Percentiles rank a stretch among this genome's conserved stretches.
Conservation (phyloP, 2,888 invertebrate species). For the Lasiommata megera region DNA sequence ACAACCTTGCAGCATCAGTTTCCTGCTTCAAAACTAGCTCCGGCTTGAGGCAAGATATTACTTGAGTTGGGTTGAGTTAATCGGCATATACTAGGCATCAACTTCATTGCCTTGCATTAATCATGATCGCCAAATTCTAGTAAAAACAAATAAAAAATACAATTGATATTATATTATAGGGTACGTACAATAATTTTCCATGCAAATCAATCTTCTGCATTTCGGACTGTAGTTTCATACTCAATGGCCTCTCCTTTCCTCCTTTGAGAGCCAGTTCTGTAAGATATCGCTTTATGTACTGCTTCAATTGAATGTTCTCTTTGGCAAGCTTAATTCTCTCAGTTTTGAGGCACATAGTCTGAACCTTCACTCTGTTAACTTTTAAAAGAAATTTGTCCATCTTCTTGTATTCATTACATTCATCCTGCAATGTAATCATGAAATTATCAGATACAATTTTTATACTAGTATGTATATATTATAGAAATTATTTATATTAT, state of each 20-base stretch:
- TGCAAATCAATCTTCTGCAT: conserved; percentile 44
- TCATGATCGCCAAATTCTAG: no score
- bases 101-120: no score
- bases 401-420: conserved; percentile 78
- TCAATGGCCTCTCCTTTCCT: conserved; percentile 55
- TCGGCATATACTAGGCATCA: no score
- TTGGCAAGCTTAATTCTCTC: conserved; percentile 70
- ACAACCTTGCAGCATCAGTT: no score
- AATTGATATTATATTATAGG: no score
- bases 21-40: no score
- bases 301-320: conserved; percentile 84
- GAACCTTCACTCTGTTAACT: conserved; percentile 66
- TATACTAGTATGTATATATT: no score
- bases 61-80: no score
- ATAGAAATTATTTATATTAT: no score
- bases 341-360: conserved; percentile 61
- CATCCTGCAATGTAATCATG: conserved; percentile 48
- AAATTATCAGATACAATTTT: no score
- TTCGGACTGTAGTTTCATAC: conserved; percentile 50
- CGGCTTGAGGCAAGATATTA: no score
- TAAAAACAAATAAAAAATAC: background rate
- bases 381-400: conserved; percentile 86
- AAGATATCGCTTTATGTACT: conserved; percentile 82
- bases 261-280: conserved; percentile 79
- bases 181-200: conserved; percentile 27